Conservation (phyloP, 92 coral and sea anemone genomes). For the Actinostola sp. region DNA sequence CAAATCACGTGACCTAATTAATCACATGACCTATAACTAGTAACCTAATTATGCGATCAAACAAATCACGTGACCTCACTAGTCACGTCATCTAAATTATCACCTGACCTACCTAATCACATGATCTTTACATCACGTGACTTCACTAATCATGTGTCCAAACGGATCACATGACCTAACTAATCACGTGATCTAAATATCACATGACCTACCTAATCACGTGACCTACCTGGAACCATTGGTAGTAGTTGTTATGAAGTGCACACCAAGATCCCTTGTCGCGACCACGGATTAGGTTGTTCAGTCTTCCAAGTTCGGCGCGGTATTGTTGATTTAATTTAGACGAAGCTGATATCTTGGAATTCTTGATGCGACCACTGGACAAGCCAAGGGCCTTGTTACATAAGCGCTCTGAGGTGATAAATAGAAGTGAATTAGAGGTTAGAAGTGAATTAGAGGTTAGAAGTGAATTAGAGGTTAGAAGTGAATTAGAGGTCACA, state of each 20-base stretch:
- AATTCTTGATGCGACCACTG: conserved; percentile 56
- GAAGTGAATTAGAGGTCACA: too few relatives aligned
- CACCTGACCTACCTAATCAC: too few relatives aligned
- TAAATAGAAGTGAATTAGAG: too few relatives aligned
- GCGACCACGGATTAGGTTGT: conserved; percentile 50
- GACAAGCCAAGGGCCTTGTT: conserved; percentile 69
- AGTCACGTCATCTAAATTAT: too few relatives aligned
- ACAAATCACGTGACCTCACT: too few relatives aligned
- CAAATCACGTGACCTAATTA: too few relatives aligned
- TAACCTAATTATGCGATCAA: too few relatives aligned
- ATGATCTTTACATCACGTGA: too few relatives aligned
- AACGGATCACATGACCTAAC: not conserved
- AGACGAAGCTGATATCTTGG: conserved; percentile 72
- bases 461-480: too few relatives aligned
- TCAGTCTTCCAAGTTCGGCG: conserved; percentile 69
- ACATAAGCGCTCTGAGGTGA: conserved; percentile 59
- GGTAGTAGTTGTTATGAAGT: conserved; percentile 62
- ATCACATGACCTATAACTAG: too few relatives aligned
- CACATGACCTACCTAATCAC: not conserved
- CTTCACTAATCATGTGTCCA: too few relatives aligned
- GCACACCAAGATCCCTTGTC: conserved; percentile 87
- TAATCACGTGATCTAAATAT: not conserved
- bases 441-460: too few relatives aligned
- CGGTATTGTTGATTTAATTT: conserved; percentile 50
- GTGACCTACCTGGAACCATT: conserved; percentile 72